Evolutionary conservation across 1,140 invertebrate genomes (phyloP).

Genomic region (Ips nitidus): DNA sequence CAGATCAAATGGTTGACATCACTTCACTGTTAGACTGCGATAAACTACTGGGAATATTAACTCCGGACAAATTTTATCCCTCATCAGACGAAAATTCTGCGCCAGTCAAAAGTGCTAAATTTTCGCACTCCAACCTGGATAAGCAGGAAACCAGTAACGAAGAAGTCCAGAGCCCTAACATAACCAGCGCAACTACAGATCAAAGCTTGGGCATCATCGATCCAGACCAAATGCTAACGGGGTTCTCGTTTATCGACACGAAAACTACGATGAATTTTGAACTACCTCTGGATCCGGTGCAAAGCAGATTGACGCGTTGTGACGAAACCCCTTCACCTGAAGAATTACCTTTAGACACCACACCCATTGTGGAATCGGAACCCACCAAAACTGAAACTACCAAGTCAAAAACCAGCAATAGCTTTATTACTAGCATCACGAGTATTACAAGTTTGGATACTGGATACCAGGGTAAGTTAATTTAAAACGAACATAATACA

Average conservation of each 20-base stretch:
- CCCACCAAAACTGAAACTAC: conserved; percentile 55
- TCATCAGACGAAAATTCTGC: conserved; percentile 44
- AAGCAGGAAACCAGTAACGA: conserved; percentile 13
- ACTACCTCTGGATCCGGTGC: conserved; percentile 55
- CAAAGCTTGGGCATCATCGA: conserved; percentile 48
- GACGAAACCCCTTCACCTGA: conserved; percentile 80
- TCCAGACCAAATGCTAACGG: conserved; percentile 41
- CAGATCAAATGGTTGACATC: conserved; percentile 79
- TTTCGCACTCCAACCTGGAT: conserved; percentile 37
- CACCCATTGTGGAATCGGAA: conserved; percentile 55
- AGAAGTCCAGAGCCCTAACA: conserved; percentile 43
- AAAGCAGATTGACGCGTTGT: conserved; percentile 51
- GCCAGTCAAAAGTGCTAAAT: conserved; percentile 32
- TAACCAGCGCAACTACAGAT: conserved; percentile 40
- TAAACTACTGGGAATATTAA: conserved; percentile 80
- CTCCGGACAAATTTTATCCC: conserved; percentile 66
- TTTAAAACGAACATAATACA: neutral
- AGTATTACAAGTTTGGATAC: conserved; percentile 83
- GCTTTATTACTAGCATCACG: conserved; percentile 80
- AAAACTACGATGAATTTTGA: conserved; percentile 62
- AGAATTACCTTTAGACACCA: conserved; percentile 75
- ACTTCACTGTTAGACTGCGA: conserved; percentile 55
- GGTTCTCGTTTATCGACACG: conserved; percentile 44
- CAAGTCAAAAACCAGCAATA: conserved; percentile 65
- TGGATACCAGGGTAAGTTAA: conserved; percentile 68